These are phyloP conservation scores for Brachycybe producta DNA, from an alignment of 2,888 invertebrate species.

Conservation along the genomic window DNA sequence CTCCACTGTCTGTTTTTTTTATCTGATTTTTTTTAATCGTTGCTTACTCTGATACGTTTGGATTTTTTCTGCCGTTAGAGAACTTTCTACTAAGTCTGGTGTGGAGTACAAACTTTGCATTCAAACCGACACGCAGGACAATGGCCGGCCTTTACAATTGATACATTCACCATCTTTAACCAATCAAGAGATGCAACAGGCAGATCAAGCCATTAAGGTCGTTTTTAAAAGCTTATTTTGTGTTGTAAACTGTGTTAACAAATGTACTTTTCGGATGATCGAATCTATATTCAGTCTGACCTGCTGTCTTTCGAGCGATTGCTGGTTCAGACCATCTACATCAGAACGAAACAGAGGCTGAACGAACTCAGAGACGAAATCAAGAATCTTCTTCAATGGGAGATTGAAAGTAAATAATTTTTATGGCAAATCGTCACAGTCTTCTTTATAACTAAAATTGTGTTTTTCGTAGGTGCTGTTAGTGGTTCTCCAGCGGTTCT, in stretches of 20 bases:
- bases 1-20: not conserved
- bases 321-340: slow-evolving; percentile 87
- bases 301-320: slow-evolving; percentile 89
- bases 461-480: slow-evolving; percentile 50
- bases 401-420: slow-evolving; percentile 50
- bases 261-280: too few species aligned
- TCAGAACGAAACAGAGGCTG: slow-evolving; percentile 70
- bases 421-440: not conserved
- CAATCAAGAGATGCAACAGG: slow-evolving; percentile 34
- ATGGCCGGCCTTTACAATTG: slow-evolving; percentile 53
- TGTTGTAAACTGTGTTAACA: slow-evolving; percentile 31
- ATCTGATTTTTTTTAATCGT: not conserved
- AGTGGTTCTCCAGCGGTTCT: slow-evolving; percentile 86
- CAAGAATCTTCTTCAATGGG: slow-evolving; percentile 50
- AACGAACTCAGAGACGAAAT: slow-evolving; percentile 67
- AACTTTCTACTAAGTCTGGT: slow-evolving; percentile 54
- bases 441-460: slow-evolving; percentile 13
- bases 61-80: slow-evolving; percentile 31
- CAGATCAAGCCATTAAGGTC: slow-evolving; percentile 36
- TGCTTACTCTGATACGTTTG: not conserved
- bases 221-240: not conserved
- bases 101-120: slow-evolving; percentile 76
- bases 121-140: slow-evolving; percentile 70
- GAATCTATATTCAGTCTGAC: too few species aligned
- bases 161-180: slow-evolving; percentile 39